Base-by-base conservation (phyloP, 2,888 invertebrate species). In the Caenorhabditis doughertyi region DNA sequence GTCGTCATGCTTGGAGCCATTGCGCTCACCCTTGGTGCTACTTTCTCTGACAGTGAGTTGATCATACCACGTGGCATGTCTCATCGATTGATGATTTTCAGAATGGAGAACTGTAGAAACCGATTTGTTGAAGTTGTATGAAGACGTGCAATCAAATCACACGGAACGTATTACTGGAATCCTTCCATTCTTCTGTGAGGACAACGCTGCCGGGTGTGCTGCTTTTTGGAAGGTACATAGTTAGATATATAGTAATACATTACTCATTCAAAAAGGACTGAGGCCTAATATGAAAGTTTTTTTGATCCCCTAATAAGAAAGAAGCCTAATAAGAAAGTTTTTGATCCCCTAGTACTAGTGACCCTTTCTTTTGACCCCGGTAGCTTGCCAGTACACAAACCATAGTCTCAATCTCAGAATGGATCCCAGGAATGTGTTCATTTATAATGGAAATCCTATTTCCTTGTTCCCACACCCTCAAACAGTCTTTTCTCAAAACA, bases 1-100 rank as follows among this genome's bases (percentile, higher is more conserved):
- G 60, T 81, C 21, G 64, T 81, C 56, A 81, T 81, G 81, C 53
- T 81, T 3, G 76, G 71, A 21, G 81, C 81, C 0, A 81, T 81
- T n/a, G 81, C 81, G 1, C 71, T 81, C 51, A 81, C 81, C 11
- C 42, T 71, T 2, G 76, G 76, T 9, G 55, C 81, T 32, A 76
- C 70, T 3, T 81, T 81, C 44, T 70, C 76, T 11, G 70, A 76
- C 32, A 81, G 81, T 81, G 39, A 62, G 58, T 47, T 13, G 18
- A 39, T 39, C 16, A 27, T 13, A 13, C 13, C 35, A 39, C 21
- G 44, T 64, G 32, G 18, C 8, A 53, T 29, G 11, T 3, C 18
- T 11, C 8, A 29, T 47, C 5, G 16, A 42, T 58, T 51, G 13
- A 56, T n/a, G n/a, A n/a, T n/a, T 35, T 21, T 25, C 16, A 77